A percentile compares a stretch with the other conserved stretches of the same genome.
Evolutionary conservation across 2,888 invertebrate species (phyloP).

Genomic region (Philhelius pedissequus): DNA sequence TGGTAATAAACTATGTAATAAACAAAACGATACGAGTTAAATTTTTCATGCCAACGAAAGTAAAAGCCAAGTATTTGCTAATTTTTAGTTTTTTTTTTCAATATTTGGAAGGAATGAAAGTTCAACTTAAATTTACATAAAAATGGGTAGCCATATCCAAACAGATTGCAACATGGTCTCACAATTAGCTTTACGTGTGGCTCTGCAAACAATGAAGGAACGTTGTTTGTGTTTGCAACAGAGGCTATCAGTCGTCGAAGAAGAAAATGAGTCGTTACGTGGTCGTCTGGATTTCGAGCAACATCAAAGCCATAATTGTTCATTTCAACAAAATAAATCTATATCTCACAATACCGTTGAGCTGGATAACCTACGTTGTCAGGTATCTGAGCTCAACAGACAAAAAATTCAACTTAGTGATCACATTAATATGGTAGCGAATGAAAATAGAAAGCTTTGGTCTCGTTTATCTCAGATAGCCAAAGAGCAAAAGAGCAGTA

Average conservation of each 20-base stretch:
- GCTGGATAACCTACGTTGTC: slow-evolving; percentile 81
- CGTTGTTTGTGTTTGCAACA: slow-evolving; percentile 88
- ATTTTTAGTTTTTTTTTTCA: background rate
- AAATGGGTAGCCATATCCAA: slow-evolving; percentile 26
- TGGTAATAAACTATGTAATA: too few relatives aligned
- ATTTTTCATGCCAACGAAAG: too few relatives aligned
- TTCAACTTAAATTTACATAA: background rate
- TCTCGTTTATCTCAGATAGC: slow-evolving; percentile 84
- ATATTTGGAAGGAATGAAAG: slow-evolving; percentile 16
- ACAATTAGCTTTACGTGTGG: slow-evolving; percentile 84
- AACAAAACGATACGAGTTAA: too few relatives aligned
- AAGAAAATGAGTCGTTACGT: slow-evolving; percentile 86
- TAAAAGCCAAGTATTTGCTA: background rate
- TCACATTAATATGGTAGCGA: slow-evolving; percentile 89
- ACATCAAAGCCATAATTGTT: slow-evolving; percentile 64
- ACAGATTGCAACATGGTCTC: slow-evolving; percentile 63
- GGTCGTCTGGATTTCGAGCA: slow-evolving; percentile 76
- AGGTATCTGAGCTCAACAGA: slow-evolving; percentile 85
- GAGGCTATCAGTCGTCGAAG: slow-evolving; percentile 85
- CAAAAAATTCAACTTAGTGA: slow-evolving; percentile 88
- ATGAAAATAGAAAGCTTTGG: slow-evolving; percentile 90
- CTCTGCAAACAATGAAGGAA: slow-evolving; percentile 90
- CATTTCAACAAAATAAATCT: slow-evolving; percentile 17
- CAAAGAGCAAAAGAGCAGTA: slow-evolving; percentile 79
- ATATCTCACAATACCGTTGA: slow-evolving; percentile 75